Evolutionary conservation across 2,797 vertebrate species (phyloP).

Genomic region (Betta splendens): DNA sequence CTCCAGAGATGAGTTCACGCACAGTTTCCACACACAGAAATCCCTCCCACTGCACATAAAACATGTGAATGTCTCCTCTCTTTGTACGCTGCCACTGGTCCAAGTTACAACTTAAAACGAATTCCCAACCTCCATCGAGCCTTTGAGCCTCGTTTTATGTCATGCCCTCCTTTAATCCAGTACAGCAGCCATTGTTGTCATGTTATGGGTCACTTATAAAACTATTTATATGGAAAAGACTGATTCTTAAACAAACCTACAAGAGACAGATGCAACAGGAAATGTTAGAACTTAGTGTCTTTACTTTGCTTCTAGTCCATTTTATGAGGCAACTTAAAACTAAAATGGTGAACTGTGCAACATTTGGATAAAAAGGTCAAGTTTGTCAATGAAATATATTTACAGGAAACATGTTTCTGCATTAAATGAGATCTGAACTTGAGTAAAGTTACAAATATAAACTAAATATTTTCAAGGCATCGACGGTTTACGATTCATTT

Average conservation of each 20-base stretch:
- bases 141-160: slow-evolving; percentile 65
- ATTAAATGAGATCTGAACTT: too few relatives aligned
- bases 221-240: slow-evolving; percentile 57
- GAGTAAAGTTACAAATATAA: too few relatives aligned
- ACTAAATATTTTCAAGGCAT: too few relatives aligned
- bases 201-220: slow-evolving; percentile 58
- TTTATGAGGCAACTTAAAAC: too few relatives aligned
- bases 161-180: slow-evolving; percentile 62
- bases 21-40: slow-evolving; percentile 43
- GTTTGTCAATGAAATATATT: too few relatives aligned
- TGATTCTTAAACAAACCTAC: slow-evolving; percentile 19
- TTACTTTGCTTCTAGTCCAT: too few relatives aligned
- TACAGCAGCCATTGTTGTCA: slow-evolving; percentile 47
- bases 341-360: too few relatives aligned
- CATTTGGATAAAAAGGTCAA: too few relatives aligned
- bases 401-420: too few relatives aligned
- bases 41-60: slow-evolving; percentile 63
- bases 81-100: slow-evolving; percentile 58
- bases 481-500: too few relatives aligned
- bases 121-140: slow-evolving; percentile 59
- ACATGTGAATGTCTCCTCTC: slow-evolving; percentile 64
- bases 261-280: slow-evolving; percentile 6
- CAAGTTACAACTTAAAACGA: slow-evolving; percentile 73
- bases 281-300: slow-evolving; percentile 25
- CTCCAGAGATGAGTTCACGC: slow-evolving; percentile 50